Evolutionary conservation across 2,888 invertebrate species (phyloP), one percentile per base, ranked within the genome.

Genomic region (Caenorhabditis sp.): DNA sequence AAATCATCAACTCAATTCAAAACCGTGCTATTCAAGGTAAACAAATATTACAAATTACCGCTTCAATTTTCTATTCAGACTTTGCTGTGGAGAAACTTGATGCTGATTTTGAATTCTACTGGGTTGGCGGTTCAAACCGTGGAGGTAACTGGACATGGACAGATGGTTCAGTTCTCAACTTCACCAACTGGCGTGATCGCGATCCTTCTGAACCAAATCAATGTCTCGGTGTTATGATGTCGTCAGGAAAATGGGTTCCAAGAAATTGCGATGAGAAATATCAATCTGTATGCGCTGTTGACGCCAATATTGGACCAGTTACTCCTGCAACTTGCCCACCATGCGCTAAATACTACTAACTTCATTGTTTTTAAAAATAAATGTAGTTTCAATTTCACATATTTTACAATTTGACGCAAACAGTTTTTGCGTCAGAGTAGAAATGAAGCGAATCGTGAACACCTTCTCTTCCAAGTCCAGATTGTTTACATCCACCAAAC

Each of bases 401-500:
- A 12, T 43, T 12, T 7, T n/a, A 26, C 26, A 72, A 64, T 38
- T 60, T 63, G 4, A 90, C 78, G 78, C 90, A 90, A n/a, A 91
- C 84, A 7, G 90, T 90, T 83, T 90, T 91, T 65, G 88, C 87
- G 77, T 90, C 89, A 0, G 90, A 91, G 84, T 88, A 91, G 83
- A 91, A 90, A 50, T 91, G 90, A 57, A 90, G 71, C 1, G 91
- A 91, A 54, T 91, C 90, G 20, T 87, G 82, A 1, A 88, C 88
- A 2, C 90, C 89, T 85, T 91, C 91, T 17, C 90, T 80, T 2
- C 91, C 91, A 14, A 89, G 83, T 14, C 91, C 91, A 2, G 91
- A 91, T 67, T 88, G 87, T 81, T 91, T 91, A 64, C 88, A 86
- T 17, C 91, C 91, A 20, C 91, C 91, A 82, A 91, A 91, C 0